Conservation (phyloP, 2,113 vertebrate species). For the Anguilla japonica region DNA sequence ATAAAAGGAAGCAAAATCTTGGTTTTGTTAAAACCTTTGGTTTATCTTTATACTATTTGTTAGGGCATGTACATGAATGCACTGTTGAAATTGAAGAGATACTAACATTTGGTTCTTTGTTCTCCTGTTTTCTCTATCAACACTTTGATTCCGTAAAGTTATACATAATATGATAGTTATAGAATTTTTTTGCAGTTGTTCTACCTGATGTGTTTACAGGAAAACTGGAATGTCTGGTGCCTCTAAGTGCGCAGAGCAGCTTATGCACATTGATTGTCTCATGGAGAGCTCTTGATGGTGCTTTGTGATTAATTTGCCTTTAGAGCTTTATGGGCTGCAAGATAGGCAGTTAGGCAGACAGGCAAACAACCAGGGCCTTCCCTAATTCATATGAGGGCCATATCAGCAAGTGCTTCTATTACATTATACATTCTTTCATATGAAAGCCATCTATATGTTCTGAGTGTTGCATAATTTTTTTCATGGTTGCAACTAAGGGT, state of each 20-base stretch:
- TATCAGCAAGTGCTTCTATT: not conserved
- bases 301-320: not conserved
- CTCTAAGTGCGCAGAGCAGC: not conserved
- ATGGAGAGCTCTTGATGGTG: not conserved
- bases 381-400: not conserved
- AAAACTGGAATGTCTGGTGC: not conserved
- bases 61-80: not conserved
- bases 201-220: not conserved
- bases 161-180: not conserved
- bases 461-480: constrained; percentile 1
- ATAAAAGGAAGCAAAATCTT: not conserved
- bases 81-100: not conserved
- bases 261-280: not conserved
- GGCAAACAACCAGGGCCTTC: not conserved
- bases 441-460: not conserved
- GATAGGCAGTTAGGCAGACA: too few species aligned
- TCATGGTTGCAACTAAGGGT: not conserved
- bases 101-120: not conserved
- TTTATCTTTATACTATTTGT: not conserved
- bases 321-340: not conserved
- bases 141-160: not conserved
- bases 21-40: not conserved
- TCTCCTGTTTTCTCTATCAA: not conserved
- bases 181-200: not conserved
- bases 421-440: not conserved